Conservation (phyloP, 2,113 vertebrate species). For the Lasiurus cinereus region DNA sequence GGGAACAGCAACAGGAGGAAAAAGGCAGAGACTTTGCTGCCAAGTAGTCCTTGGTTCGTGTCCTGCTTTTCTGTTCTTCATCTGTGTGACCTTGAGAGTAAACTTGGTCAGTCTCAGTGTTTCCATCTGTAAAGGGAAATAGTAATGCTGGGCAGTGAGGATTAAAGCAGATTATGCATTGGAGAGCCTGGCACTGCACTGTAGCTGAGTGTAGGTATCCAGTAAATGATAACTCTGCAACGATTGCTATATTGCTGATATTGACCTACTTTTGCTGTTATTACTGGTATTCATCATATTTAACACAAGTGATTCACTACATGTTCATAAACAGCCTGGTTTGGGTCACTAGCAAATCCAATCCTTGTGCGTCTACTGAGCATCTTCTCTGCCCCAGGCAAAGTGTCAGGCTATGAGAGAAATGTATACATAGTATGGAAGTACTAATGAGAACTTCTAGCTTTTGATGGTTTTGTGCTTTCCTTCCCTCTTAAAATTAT, state of each 20-base stretch:
- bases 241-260: fast-evolving
- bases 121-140: background rate
- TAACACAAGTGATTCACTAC: background rate
- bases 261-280: background rate
- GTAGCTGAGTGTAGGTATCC: too few species aligned
- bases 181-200: background rate
- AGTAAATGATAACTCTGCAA: background rate
- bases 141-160: background rate
- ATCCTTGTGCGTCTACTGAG: background rate
- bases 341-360: background rate
- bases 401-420: background rate
- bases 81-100: background rate
- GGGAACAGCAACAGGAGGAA: background rate
- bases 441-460: background rate
- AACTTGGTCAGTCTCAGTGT: background rate
- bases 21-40: background rate
- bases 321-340: background rate
- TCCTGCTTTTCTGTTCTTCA: background rate
- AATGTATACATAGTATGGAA: background rate
- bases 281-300: background rate
- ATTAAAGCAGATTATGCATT: fast-evolving
- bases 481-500: background rate
- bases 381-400: background rate
- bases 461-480: background rate
- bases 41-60: background rate